phyloP scores from a whole-genome alignment of 1,140 invertebrate genomes.

The Cotesia glomerata region DNA sequence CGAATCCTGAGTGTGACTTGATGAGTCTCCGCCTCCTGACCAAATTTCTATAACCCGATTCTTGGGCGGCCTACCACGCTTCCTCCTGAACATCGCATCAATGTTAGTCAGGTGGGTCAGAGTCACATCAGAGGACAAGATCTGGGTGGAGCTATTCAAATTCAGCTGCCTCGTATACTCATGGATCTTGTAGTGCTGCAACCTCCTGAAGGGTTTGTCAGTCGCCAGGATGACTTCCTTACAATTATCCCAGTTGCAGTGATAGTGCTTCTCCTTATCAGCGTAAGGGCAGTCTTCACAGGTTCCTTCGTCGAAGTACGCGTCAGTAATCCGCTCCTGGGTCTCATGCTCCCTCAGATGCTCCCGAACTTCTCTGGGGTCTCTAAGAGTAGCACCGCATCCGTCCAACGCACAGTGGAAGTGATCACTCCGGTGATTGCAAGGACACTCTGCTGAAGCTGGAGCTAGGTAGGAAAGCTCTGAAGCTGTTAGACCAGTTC shows the following conservation, averaged over 20 bases:
- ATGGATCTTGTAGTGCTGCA: slow-evolving; percentile 92
- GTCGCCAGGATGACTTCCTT: slow-evolving; percentile 81
- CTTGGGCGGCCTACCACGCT: slow-evolving; percentile 89
- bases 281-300: slow-evolving; percentile 79
- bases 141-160: slow-evolving; percentile 54
- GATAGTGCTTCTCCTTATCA: slow-evolving; percentile 83
- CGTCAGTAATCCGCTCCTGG: slow-evolving; percentile 83
- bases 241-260: slow-evolving; percentile 88
- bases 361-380: slow-evolving; percentile 73
- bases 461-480: slow-evolving; percentile 49
- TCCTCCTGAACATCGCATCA: slow-evolving; percentile 88
- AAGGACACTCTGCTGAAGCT: slow-evolving; percentile 52
- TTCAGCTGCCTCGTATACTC: slow-evolving; percentile 66
- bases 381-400: slow-evolving; percentile 53
- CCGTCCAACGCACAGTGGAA: slow-evolving; percentile 58
- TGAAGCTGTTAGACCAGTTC: slow-evolving; percentile 34
- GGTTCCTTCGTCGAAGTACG: slow-evolving; percentile 76
- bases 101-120: slow-evolving; percentile 76
- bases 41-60: slow-evolving; percentile 90
- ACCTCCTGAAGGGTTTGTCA: slow-evolving; percentile 82
- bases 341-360: slow-evolving; percentile 87
- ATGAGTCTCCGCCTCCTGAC: slow-evolving; percentile 71
- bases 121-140: slow-evolving; percentile 68
- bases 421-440: slow-evolving; percentile 51
- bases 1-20: slow-evolving; percentile 68